Evolutionary conservation across 1,140 invertebrate species (phyloP), one percentile per base, ranked within the genome.

Genomic region (Probaryconus sp.): DNA sequence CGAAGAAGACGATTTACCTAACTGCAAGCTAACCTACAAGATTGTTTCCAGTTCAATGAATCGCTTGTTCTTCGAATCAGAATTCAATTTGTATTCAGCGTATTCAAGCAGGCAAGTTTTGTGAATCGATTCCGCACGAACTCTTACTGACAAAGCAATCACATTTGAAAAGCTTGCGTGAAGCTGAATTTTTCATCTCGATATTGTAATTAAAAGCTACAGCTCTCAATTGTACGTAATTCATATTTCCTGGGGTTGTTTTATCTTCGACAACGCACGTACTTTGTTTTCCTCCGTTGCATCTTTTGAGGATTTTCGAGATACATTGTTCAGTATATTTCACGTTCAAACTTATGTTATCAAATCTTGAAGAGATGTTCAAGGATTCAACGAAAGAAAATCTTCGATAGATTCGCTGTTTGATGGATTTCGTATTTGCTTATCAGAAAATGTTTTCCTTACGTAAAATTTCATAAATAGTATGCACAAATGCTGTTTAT

Each of bases 1-100:
- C 24, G 13, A 67, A 55, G 53, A 65, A 71, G 55, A 61, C 47
- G 61, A 73, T 67, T 73, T 61, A 67, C 61, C 24, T 74, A 53
- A 61, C 50, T 67, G 63, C 61, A 50, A 56, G 55, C 56, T 67
- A 74, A 67, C 70, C 70, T 67, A 56, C 63, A 67, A 67, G 63
- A 74, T 74, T 74, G 55, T 68, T 74, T 74, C 56, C 70, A 53
- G 63, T 33, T 67, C 70, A 74, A 63, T 65, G 70, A 61, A 56
- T 74, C 65, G 70, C 63, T 68, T 67, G 63, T 74, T 74, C 70
- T 74, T 50, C 70, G 70, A 68, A 74, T 74, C 70, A 68, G 63
- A 74, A 74, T 74, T 68, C 63, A 74, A 74, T 74, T 67, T 67
- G 70, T 74, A 74, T 67, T 67, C 63, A 56, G 47, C 55, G 38